These are phyloP conservation scores for Diarsia brunnea DNA, from an alignment of 2,888 invertebrate genomes.

Conservation along the genomic window DNA sequence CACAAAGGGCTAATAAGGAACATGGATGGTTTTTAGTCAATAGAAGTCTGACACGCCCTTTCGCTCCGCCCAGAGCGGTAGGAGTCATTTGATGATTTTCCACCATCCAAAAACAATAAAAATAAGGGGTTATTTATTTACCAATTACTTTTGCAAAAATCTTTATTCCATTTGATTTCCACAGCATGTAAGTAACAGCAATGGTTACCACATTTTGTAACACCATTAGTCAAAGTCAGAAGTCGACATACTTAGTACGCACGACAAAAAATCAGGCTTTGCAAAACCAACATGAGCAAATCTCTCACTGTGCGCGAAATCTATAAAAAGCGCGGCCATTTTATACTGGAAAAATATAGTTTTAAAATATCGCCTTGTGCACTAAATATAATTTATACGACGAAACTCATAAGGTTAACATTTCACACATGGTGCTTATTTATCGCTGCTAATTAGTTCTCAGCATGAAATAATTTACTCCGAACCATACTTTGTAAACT, in stretches of 20 bases:
- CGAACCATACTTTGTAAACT: conserved; percentile 36
- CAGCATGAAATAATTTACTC: conserved; percentile 42
- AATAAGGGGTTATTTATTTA: too few species aligned
- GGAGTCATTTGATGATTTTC: too few species aligned
- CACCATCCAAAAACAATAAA: too few species aligned
- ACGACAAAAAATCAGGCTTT: not conserved
- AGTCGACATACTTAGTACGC: not conserved
- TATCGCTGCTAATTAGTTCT: conserved; percentile 46
- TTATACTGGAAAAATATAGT: not conserved
- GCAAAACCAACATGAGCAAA: not conserved
- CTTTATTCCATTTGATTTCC: not conserved
- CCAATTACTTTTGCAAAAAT: not conserved
- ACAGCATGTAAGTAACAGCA: not conserved
- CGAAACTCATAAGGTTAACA: conserved; percentile 28
- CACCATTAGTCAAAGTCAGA: conserved; percentile 31
- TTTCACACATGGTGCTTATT: conserved; percentile 46
- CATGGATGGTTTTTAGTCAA: too few species aligned
- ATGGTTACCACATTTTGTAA: not conserved
- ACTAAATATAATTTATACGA: conserved; percentile 25
- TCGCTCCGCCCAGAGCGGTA: too few species aligned
- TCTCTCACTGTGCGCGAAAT: not conserved
- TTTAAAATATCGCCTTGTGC: not conserved
- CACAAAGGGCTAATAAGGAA: too few species aligned
- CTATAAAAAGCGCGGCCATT: not conserved
- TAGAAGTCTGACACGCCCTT: too few species aligned